A percentile compares a stretch with the other conserved stretches of the same genome.
Evolutionary conservation across 2,113 vertebrate genomes (phyloP).

Genomic region (Podilymbus podiceps): DNA sequence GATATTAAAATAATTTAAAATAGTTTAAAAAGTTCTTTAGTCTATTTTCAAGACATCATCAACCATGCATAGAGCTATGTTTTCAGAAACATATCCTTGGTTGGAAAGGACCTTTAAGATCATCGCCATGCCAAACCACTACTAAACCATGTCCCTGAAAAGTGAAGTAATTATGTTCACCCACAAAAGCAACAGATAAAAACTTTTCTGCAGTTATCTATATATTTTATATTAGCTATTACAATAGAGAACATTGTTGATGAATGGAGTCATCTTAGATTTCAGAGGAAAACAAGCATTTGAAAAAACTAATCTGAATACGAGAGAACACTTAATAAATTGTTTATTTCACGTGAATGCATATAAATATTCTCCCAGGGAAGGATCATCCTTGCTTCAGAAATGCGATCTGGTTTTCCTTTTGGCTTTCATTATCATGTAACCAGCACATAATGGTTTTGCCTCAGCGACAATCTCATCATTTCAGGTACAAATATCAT

Average conservation of each 20-base stretch:
- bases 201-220: not conserved
- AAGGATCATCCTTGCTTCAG: not conserved
- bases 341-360: not conserved
- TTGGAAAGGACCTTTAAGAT: too few species aligned
- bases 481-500: not conserved
- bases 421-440: not conserved
- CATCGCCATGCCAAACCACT: too few species aligned
- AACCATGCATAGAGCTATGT: not conserved
- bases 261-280: not conserved
- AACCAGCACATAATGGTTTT: not conserved
- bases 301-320: not conserved
- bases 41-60: not conserved
- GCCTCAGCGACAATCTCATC: not conserved
- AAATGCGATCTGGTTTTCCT: not conserved
- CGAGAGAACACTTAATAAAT: not conserved
- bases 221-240: not conserved
- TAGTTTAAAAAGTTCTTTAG: not conserved
- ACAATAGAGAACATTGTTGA: not conserved
- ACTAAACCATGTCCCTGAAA: too few species aligned
- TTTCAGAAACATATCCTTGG: not conserved
- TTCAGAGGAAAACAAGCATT: not conserved
- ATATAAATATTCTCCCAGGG: not conserved
- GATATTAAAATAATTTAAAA: not conserved
- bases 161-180: not conserved
- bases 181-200: not conserved